Evolutionary conservation across 1,140 invertebrate genomes (phyloP).

Genomic region (Drosophila rhopaloa): DNA sequence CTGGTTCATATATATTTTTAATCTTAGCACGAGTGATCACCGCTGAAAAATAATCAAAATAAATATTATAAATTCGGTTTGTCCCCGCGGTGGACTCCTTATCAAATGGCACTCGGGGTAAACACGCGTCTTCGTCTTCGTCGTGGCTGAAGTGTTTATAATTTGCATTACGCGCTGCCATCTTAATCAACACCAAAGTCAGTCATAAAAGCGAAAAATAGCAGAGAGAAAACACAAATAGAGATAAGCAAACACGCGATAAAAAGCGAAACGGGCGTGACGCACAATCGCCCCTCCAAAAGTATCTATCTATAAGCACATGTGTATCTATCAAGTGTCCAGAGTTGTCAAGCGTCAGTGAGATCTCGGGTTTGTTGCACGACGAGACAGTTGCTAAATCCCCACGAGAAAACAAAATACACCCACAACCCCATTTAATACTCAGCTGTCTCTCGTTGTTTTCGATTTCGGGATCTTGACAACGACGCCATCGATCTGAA

Average conservation of each 20-base stretch:
- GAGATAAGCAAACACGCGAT: constrained; percentile 70
- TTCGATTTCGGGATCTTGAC: constrained; percentile 84
- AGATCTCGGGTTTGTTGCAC: constrained; percentile 84
- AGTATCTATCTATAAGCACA: constrained; percentile 20
- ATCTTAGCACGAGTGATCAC: constrained; percentile 21
- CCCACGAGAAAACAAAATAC: constrained; percentile 1
- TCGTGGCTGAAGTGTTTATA: constrained; percentile 63
- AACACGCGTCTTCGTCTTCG: constrained; percentile 51
- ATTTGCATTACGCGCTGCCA: constrained; percentile 60
- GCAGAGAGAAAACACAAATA: constrained; percentile 50
- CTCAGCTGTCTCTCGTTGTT: constrained; percentile 84
- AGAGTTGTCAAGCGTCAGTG: constrained; percentile 46
- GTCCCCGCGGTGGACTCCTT: constrained; percentile 18
- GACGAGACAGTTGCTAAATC: constrained; percentile 77
- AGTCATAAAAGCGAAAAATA: constrained; percentile 21
- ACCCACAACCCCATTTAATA: constrained; percentile 34
- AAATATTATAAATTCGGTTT: constrained; percentile 30
- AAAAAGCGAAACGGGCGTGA: constrained; percentile 62
- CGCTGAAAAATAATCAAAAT: constrained; percentile 13
- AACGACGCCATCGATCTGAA: constrained; percentile 48
- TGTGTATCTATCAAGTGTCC: constrained; percentile 32
- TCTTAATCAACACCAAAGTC: constrained; percentile 53
- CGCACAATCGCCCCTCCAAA: constrained; percentile 45
- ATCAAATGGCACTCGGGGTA: constrained; percentile 43
- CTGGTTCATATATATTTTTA: constrained; percentile 12